These are phyloP conservation scores for Bombylius major DNA, from an alignment of 2,888 invertebrate species.

Conservation along the genomic window DNA sequence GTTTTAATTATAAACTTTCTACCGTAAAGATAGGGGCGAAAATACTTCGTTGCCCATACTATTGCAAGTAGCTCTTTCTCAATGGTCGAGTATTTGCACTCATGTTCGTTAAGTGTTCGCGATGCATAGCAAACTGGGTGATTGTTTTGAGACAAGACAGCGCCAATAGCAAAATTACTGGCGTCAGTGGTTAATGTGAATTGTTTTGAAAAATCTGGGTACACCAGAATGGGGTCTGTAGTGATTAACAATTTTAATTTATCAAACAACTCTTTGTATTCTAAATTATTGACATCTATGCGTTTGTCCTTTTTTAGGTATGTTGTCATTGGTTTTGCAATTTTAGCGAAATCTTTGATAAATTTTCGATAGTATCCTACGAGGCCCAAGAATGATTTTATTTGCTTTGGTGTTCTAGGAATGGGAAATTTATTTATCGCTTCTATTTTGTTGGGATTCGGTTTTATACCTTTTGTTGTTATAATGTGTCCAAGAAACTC, in stretches of 20 bases:
- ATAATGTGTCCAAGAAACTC: conserved; percentile 19
- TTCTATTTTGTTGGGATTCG: conserved; percentile 11
- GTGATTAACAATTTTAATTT: background rate
- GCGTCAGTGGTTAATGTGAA: conserved; percentile 24
- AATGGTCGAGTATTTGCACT: conserved; percentile 18
- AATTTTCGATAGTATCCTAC: conserved; percentile 2
- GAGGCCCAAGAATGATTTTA: conserved; percentile 9
- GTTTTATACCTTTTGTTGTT: conserved; percentile 19
- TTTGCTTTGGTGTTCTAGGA: conserved; percentile 1
- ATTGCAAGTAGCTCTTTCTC: conserved; percentile 26
- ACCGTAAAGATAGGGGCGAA: conserved; percentile 25
- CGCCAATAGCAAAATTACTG: conserved; percentile 17
- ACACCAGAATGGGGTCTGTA: conserved; percentile 7
- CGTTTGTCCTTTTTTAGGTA: conserved; percentile 6
- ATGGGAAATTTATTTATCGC: background rate
- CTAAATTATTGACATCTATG: conserved; percentile 14
- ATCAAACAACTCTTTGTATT: conserved; percentile 11
- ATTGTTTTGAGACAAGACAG: conserved; percentile 18
- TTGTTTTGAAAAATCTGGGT: conserved; percentile 19
- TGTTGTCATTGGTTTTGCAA: conserved; percentile 1
- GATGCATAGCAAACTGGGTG: conserved; percentile 20
- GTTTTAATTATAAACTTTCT: conserved; percentile 26
- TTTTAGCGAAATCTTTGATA: conserved; percentile 4
- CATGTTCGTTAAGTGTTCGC: conserved; percentile 15
- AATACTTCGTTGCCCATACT: conserved; percentile 24